Base-by-base conservation (phyloP, 1,140 invertebrate species). In the Habropoda laboriosa region DNA sequence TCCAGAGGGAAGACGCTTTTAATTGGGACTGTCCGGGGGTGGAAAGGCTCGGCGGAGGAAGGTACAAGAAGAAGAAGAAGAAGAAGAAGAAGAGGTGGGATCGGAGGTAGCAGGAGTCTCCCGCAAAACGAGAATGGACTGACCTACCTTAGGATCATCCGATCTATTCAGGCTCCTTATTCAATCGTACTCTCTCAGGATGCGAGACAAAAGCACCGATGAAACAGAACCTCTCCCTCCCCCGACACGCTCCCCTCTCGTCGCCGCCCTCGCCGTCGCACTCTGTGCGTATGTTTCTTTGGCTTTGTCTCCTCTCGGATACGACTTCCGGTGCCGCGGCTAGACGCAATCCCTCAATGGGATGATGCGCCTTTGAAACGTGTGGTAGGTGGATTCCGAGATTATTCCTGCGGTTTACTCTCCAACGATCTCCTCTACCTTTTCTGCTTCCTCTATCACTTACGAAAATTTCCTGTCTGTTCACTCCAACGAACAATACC, bases 91-190 rank as follows among this genome's bases (percentile, higher is more conserved):
- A 45, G 78, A 82, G 83, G 80, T 80, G 83, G 73, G 81, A 86
- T 83, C 81, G 47, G 70, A 72, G 71, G 76, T 81, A 76, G 74
- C 79, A 74, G 51, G 79, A 85, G 79, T 87, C 86, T 85, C 88
- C 85, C 85, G 85, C 90, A 80, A 86, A 80, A 86, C 86, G 76
- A 90, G 89, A 91, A 90, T 89, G 88, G 90, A 91, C 91, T 92
- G 92, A 93, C 91, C 92, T 93, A 92, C 91, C 91, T 89, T 88
- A 91, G 92, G 90, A 92, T 93, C 92, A 92, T 93, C 92, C 91
- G 91, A 93, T 93, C 92, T 93, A 92, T 93, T 93, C 90, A 90
- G 70, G 66, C 81, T 87, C 63, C 87, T 90, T 88, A 91, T 92
- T 92, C 91, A 91, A 75, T 88, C 86, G 80, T 83, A 67, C 83